Evolutionary conservation across 2,888 invertebrate genomes (phyloP), one percentile per base, ranked within the genome.

Genomic region (Drosophila recens): DNA sequence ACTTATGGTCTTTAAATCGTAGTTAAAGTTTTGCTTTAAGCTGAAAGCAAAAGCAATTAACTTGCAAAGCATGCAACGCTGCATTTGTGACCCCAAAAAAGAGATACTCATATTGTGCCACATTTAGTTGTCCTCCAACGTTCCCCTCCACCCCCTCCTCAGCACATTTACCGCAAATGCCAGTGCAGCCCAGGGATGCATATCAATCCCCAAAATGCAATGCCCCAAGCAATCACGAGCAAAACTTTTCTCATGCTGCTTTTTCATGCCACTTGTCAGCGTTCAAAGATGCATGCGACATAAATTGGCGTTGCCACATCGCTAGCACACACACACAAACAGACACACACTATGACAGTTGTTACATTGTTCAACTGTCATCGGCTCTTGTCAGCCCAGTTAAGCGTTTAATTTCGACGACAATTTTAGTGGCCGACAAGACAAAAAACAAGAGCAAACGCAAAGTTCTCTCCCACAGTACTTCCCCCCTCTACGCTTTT

Each of bases 351-450:
- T 43, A 27, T 67, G 64, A 58, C 67, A 70, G 58, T 70, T 74
- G 67, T 65, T 72, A 66, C 66, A 84, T 83, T 83, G 83, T 87
- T 87, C 80, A 83, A 87, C 82, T 87, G 85, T 84, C 87, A 61
- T 72, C 67, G 74, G 49, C 71, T 75, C 72, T 75, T 79, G 72
- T 84, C 84, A 79, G 68, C 70, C 63, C 74, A 82, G 72, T 74
- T 82, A 77, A 84, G 77, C 87, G 82, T 83, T 83, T 84, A 87
- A 87, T 85, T 84, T 87, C 74, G 75, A 73, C 86, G 88, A 86
- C 88, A 77, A 82, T 82, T 84, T 84, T 76, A 80, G 88, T 82
- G 71, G 75, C 67, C 67, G 59, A 63, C 71, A 58, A 71, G 36
- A 43, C 27, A 61, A 68, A 61, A 64, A 77, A 66, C 51, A 40